phyloP scores from a whole-genome alignment of 2,797 vertebrate genomes.

The Sebastes paucispinis region DNA sequence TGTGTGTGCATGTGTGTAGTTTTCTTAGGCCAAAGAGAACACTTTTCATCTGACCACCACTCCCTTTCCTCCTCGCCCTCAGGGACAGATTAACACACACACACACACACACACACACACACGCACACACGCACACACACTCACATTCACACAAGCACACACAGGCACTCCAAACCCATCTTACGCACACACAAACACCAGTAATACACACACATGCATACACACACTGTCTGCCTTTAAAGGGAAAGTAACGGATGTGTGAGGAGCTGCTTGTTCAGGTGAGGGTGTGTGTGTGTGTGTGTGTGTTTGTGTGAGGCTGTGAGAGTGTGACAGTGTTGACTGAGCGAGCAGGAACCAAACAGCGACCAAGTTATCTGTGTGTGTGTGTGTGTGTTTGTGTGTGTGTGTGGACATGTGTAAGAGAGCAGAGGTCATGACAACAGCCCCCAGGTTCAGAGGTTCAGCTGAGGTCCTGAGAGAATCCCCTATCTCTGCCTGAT shows the following conservation, averaged over 20 bases:
- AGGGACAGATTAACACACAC: constrained; percentile 42
- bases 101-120: constrained; percentile 5
- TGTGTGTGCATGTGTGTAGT: constrained; percentile 15
- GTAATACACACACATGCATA: background rate
- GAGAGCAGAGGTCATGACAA: constrained; percentile 40
- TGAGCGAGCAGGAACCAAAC: background rate
- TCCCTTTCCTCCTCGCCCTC: constrained; percentile 46
- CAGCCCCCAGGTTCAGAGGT: constrained; percentile 36
- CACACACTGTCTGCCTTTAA: background rate
- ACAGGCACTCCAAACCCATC: background rate
- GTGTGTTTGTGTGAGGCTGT: background rate
- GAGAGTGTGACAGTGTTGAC: constrained; percentile 14
- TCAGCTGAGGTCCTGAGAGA: constrained; percentile 50
- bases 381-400: constrained; percentile 4
- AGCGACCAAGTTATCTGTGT: constrained; percentile 10
- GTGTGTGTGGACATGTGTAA: constrained; percentile 2
- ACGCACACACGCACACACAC: background rate
- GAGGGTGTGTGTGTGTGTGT: constrained; percentile 1
- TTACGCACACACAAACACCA: background rate
- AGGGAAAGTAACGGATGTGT: background rate
- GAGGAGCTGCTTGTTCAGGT: no score
- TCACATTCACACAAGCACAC: background rate
- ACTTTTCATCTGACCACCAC: constrained; percentile 66
- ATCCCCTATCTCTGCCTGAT: constrained; percentile 45
- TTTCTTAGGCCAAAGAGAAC: constrained; percentile 73